Percentiles rank a stretch among this genome's conserved stretches.
Evolutionary conservation across 2,888 invertebrate species (phyloP).

Genomic region (Hydraecia micacea): DNA sequence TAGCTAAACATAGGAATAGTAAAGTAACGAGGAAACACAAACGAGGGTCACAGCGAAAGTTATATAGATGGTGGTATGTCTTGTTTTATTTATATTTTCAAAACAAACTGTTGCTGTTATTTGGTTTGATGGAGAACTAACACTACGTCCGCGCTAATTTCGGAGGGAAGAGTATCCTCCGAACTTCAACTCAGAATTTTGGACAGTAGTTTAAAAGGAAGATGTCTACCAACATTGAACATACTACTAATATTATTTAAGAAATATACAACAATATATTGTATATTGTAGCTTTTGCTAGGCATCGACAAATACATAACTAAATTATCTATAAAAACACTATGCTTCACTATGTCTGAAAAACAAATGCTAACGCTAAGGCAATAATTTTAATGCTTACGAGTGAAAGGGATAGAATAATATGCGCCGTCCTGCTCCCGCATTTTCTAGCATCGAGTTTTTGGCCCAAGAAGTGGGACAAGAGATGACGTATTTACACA

Average conservation of each 20-base stretch:
- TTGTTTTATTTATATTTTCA: neutral
- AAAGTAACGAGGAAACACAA: neutral
- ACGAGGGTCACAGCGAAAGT: neutral
- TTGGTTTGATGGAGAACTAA: neutral
- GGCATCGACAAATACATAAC: neutral
- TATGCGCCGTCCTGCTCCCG: neutral
- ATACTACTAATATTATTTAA: neutral
- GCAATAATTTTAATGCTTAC: neutral
- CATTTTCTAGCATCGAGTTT: neutral
- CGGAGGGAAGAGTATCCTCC: no score
- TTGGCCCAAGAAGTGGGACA: neutral
- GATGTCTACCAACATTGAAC: neutral
- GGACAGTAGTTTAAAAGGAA: neutral
- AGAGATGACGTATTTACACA: slow-evolving; percentile 4
- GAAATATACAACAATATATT: neutral
- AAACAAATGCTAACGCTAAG: no score
- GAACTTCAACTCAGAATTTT: neutral
- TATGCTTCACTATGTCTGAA: neutral
- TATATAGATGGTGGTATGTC: neutral
- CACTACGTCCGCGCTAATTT: neutral
- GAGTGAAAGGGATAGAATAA: neutral
- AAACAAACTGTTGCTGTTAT: no score
- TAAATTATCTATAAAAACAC: neutral
- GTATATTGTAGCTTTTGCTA: neutral
- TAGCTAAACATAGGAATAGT: neutral